Evolutionary conservation across 1,140 invertebrate genomes (phyloP), one percentile per base, ranked within the genome.

Genomic region (Acromyrmex heyeri): DNA sequence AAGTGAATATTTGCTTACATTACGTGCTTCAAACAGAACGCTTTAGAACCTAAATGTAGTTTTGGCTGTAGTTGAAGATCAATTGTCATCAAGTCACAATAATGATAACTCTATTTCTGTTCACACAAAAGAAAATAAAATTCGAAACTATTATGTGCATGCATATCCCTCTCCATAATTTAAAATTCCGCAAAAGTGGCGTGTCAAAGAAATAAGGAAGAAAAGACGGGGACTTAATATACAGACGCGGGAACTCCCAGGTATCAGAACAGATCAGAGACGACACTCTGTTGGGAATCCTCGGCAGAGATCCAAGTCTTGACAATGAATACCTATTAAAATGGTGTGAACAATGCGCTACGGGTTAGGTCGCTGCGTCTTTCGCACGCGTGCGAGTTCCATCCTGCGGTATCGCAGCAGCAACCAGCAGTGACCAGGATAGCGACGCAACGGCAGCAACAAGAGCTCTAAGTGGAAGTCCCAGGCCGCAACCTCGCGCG

Each of bases 321-420:
- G 92, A 94, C 91, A 93, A 93, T 93, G 91, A 94, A 94, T 93
- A 94, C 93, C 93, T 94, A 94, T 94, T 95, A 95, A 94, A 94
- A 92, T 89, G 91, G 93, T 91, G 93, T 92, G 93, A 95, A 94
- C 94, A 94, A 95, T 94, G 93, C 92, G 81, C 62, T 65, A 78
- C 77, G 62, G 73, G 62, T 67, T 38, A 38, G 64, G 34, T 67
- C 70, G 57, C 44, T 27, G 73, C 59, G 53, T 70, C 76, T 61
- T 75, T 83, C 76, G 67, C 67, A 61, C 61, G 70, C 61, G 86
- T 72, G 86, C 59, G 70, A 83, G 86, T 81, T 62, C 57, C 79
- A 69, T 55, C 57, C 53, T 64, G 83, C 88, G 82, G 81, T 88
- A 90, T 90, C 89, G 88, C 75, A 70, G 44, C 86, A 64, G 67